Base-by-base conservation (phyloP, 2,113 vertebrate species). In the Trochalopteron elliotii region DNA sequence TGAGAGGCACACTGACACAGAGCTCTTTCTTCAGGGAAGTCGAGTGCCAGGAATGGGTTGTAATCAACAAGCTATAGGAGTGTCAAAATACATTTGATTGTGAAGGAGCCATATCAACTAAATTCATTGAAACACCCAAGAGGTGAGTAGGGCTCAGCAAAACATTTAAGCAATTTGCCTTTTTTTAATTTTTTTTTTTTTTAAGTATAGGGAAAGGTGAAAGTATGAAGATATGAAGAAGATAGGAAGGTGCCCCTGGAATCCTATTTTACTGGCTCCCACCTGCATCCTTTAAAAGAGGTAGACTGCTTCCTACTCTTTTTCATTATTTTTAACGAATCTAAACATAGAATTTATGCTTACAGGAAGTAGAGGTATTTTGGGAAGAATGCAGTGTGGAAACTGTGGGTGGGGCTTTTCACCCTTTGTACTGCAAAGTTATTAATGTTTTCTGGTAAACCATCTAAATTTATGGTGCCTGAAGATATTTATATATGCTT, bases 71-170 rank as follows among this genome's bases (percentile, higher is more conserved):
- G 49, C 23, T 52, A 11, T 27, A 76, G 31, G 40, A 0, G 0
- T 90, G n/a, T 67, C 83, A 92, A 92, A 86, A 90, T 86, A 67
- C 6, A 22, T 81, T n/a, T 90, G 64, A 83, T 92, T 77, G 42
- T 59, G 56, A 63, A 88, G 55, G 55, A 86, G 18, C 7, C 50
- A 53, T 12, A 80, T 27, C 37, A 67, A 24, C 64, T 72, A 81
- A 77, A 87, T 63, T 74, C 11, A 35, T 33, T 71, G 45, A 74
- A 86, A 93, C 25, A 45, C 4, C 49, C 45, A 55, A 88, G 44
- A 81, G 6, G 2, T 56, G 52, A 92, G 52, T 33, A 50, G 33
- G 47, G 33, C 53, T 90, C 20, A 60, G 42, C 33, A 94, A 90
- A 90, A 81, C 31, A 63, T 57, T 53, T 42, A 45, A 80, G 33